phyloP scores from a whole-genome alignment of 2,113 vertebrate genomes.

The Antigone vipio region DNA sequence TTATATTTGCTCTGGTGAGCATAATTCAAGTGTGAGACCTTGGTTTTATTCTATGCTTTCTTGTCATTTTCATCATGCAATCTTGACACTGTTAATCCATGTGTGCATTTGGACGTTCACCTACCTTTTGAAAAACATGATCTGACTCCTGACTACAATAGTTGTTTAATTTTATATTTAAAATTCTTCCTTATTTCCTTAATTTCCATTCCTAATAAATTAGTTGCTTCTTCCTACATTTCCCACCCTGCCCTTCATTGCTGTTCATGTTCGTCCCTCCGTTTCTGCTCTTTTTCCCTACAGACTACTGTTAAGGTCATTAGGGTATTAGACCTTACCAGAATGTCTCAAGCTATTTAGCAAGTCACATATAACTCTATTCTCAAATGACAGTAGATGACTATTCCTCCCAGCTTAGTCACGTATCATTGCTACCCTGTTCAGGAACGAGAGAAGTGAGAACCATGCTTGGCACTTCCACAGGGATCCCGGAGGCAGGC shows the following conservation, averaged over 20 bases:
- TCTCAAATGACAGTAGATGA: not conserved
- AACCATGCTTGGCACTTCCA: constrained; percentile 12
- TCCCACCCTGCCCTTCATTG: rapidly evolving
- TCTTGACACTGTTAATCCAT: not conserved
- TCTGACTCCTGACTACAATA: not conserved
- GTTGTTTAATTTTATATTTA: not conserved
- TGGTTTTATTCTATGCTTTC: not conserved
- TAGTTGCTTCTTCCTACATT: not conserved
- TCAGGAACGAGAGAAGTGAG: not conserved
- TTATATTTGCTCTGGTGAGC: not conserved
- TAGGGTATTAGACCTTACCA: not conserved
- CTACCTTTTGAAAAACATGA: not conserved
- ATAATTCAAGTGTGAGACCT: not conserved
- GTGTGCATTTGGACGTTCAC: not conserved
- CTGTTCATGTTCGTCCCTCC: not conserved
- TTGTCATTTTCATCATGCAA: rapidly evolving
- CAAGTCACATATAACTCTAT: not conserved
- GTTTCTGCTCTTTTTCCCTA: not conserved
- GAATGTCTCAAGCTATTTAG: not conserved
- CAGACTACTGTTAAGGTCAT: not conserved
- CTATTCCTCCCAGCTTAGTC: not conserved
- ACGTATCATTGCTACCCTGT: not conserved
- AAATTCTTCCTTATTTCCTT: not conserved
- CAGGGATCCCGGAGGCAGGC: not conserved
- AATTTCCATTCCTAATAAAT: not conserved